Evolutionary conservation across 2,113 vertebrate species (phyloP).

Genomic region (Rissa tridactyla): DNA sequence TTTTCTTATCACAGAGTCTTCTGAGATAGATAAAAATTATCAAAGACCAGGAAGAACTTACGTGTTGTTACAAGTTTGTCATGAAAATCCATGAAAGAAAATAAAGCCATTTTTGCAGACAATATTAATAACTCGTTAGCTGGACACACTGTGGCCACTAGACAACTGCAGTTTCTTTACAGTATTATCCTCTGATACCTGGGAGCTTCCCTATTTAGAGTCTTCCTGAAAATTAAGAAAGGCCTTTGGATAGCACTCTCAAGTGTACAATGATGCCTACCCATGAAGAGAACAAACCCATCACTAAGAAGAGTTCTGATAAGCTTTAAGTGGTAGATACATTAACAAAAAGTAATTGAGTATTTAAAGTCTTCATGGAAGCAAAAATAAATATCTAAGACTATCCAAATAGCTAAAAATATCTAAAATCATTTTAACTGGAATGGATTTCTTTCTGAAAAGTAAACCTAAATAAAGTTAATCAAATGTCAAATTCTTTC

Average conservation of each 20-base stretch:
- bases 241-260: background rate
- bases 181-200: background rate
- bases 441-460: background rate
- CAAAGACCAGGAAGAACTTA: background rate
- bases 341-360: background rate
- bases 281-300: background rate
- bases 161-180: background rate
- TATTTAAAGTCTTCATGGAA: background rate
- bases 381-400: background rate
- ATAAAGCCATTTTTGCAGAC: background rate
- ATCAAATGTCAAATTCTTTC: background rate
- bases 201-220: background rate
- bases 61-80: background rate
- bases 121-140: background rate
- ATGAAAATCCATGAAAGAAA: background rate
- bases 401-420: background rate
- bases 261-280: background rate
- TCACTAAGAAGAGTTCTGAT: background rate
- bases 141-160: background rate
- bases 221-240: background rate
- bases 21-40: background rate
- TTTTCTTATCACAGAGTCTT: background rate
- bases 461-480: background rate
- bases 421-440: background rate
- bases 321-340: background rate